These are phyloP conservation scores for Melanostoma scalare DNA, from an alignment of 2,888 invertebrate species.

Conservation along the genomic window DNA sequence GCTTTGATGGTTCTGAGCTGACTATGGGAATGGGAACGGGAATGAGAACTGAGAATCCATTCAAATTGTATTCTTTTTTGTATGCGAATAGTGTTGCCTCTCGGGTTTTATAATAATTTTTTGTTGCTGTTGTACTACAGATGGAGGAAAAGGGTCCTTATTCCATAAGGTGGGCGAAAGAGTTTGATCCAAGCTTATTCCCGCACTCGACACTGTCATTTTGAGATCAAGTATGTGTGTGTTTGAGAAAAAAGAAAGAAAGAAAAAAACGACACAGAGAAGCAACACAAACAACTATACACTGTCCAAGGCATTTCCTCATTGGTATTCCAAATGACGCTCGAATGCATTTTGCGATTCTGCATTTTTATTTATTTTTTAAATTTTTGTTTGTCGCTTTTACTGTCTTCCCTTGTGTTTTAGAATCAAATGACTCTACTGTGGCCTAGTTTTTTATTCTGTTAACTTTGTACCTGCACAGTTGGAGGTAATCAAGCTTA, in stretches of 20 bases:
- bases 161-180: conserved; percentile 42
- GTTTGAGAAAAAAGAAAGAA: conserved; percentile 31
- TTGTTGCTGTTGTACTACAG: conserved; percentile 20
- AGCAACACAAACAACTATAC: conserved; percentile 19
- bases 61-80: conserved; percentile 40
- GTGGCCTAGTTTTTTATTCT: conserved; percentile 63
- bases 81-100: conserved; percentile 48
- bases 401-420: conserved; percentile 37
- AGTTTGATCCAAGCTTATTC: conserved; percentile 44
- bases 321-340: conserved; percentile 68
- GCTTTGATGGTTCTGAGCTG: conserved; percentile 9
- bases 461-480: conserved; percentile 10
- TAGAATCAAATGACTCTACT: conserved; percentile 42
- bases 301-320: conserved; percentile 58
- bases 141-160: conserved; percentile 33
- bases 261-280: conserved; percentile 4
- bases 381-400: neutral
- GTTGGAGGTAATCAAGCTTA: conserved; percentile 48
- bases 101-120: conserved; percentile 15
- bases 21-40: conserved; percentile 48
- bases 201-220: conserved; percentile 61
- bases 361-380: neutral
- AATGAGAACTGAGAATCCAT: conserved; percentile 57
- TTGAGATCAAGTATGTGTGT: conserved; percentile 43
- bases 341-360: conserved; percentile 55